phyloP scores from a whole-genome alignment of 2,113 vertebrate species.

The Pithys albifrons region DNA sequence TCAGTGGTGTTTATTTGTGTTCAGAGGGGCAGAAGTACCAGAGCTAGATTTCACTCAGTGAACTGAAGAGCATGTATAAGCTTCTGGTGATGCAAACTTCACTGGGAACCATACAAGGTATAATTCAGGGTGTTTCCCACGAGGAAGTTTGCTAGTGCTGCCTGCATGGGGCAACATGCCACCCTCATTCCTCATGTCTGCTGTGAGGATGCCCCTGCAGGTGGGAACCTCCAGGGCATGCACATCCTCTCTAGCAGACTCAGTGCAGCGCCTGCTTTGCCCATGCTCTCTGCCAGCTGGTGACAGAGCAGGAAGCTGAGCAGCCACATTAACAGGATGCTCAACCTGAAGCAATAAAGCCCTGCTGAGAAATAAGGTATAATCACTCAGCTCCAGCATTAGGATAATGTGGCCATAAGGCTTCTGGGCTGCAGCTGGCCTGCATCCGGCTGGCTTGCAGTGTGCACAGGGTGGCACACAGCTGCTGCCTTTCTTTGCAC shows the following conservation, averaged over 20 bases:
- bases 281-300: neutral
- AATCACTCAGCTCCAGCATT: neutral
- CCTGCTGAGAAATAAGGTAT: conserved; percentile 43
- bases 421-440: conserved; percentile 30
- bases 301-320: neutral
- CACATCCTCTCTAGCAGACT: neutral
- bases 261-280: neutral
- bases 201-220: rapidly evolving
- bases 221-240: neutral
- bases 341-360: neutral
- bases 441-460: neutral
- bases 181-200: neutral
- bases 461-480: rapidly evolving
- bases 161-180: rapidly evolving
- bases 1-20: neutral
- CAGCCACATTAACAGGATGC: neutral
- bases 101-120: neutral
- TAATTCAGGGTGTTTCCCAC: neutral
- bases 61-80: neutral
- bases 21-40: neutral
- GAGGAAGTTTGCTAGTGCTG: neutral
- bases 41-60: neutral
- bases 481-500: neutral
- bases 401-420: neutral
- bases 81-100: neutral